A percentile compares a stretch with the other conserved stretches of the same genome.
phyloP scores from a whole-genome alignment of 2,888 invertebrate species.

The Drosophila planitibia region DNA sequence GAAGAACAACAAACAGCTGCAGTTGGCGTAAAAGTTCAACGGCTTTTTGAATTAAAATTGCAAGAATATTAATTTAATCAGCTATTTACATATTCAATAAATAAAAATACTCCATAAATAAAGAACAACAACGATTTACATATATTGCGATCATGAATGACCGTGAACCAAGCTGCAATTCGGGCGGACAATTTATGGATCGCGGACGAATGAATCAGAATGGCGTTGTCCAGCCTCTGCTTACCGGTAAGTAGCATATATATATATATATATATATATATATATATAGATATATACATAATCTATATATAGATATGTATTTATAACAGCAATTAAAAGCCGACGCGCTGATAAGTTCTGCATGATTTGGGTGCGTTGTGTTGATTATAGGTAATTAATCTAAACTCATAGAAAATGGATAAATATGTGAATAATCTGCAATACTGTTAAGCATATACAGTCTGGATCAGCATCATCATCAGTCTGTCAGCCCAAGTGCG shows the following conservation, averaged over 20 bases:
- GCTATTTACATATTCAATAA: slow-evolving; percentile 22
- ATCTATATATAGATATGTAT: background rate
- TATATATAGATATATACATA: background rate
- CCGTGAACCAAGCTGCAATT: slow-evolving; percentile 80
- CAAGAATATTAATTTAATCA: slow-evolving; percentile 27
- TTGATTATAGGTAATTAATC: background rate
- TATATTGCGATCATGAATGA: slow-evolving; percentile 80
- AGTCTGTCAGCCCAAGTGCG: too few species aligned
- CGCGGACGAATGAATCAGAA: slow-evolving; percentile 84
- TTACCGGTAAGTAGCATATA: slow-evolving; percentile 90
- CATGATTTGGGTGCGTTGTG: background rate
- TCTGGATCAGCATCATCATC: background rate
- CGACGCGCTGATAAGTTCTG: background rate
- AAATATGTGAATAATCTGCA: background rate
- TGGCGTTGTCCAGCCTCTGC: slow-evolving; percentile 93
- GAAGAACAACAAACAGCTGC: background rate
- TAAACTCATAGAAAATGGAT: background rate
- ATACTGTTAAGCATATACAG: background rate
- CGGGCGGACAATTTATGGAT: slow-evolving; percentile 83
- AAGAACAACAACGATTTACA: slow-evolving; percentile 23
- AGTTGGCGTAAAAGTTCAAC: slow-evolving; percentile 28
- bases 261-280: background rate
- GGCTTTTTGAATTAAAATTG: slow-evolving; percentile 19
- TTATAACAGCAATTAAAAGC: background rate
- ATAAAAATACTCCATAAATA: slow-evolving; percentile 5